Evolutionary conservation across 1,140 invertebrate genomes (phyloP).

Genomic region (Pteromalus puparum): DNA sequence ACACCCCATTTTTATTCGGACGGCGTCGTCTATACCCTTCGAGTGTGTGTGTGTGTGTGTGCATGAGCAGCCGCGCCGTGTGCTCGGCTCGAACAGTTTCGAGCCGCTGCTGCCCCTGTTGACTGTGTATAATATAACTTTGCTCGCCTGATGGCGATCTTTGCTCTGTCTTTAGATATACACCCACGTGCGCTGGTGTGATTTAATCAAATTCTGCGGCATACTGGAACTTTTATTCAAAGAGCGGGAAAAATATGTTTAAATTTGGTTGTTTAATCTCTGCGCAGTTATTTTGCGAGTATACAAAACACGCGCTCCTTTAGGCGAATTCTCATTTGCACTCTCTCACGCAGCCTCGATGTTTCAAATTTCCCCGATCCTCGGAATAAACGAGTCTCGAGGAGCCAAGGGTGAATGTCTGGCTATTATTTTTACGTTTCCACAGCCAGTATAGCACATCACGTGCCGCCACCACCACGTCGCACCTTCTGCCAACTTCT

Average conservation of each 20-base stretch:
- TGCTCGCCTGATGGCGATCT: no score
- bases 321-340: neutral
- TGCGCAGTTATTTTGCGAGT: no score
- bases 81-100: neutral
- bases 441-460: neutral
- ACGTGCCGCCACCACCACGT: conserved; percentile 3
- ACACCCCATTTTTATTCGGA: conserved; percentile 76
- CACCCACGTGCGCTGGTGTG: no score
- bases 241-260: no score
- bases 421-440: conserved; percentile 26
- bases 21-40: conserved; percentile 66
- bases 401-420: neutral
- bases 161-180: no score
- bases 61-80: no score
- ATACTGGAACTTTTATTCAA: no score
- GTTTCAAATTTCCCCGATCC: neutral
- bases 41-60: neutral
- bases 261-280: no score
- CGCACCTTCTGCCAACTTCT: conserved; percentile 26
- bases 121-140: no score
- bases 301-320: no score
- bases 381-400: neutral
- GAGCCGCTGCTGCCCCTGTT: neutral
- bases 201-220: no score
- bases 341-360: neutral